Evolutionary conservation across 1,140 invertebrate species (phyloP), one percentile per base, ranked within the genome.

Genomic region (Araneus ventricosus): DNA sequence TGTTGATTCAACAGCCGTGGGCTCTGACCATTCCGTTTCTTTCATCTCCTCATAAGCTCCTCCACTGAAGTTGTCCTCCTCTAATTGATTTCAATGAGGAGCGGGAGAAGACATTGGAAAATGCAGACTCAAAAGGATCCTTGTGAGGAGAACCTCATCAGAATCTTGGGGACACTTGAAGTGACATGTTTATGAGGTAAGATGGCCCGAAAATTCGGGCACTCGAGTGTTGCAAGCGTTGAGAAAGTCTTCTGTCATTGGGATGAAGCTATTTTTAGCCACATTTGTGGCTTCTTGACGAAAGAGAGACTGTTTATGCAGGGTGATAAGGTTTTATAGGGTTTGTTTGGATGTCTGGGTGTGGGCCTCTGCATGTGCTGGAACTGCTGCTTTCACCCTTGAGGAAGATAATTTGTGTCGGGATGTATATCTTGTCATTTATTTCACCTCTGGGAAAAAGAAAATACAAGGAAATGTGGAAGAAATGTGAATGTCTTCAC

Each of bases 111-210:
- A 34, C 30, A 67, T 37, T 37, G 70, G 70, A 75, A 75, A 20
- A 52, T 8, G 27, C 70, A 30, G 17, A 20, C 70, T 34, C 30
- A 37, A 75, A 75, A 37, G 34, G 20, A 20, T 37, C 70, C 30
- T 75, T 75, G 70, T 75, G 10, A 30, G 30, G 17, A 34, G 17
- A 30, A 37, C 70, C 17, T 20, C 30, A 75, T 75, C 70, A 6
- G 27, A 34, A 20, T 75, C 70, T 20, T 20, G 14, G 70, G 70
- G 37, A 22, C 70, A 75, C 70, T 75, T 75, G 27, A 75, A 75
- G 70, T 75, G 70, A 75, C 70, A 75, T 75, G 70, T 75, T 75
- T 75, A 75, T 75, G 70, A 75, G 70, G 70, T 75, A 75, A 75
- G 70, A 75, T 75, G 70, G 70, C 70, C 30, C 70, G 70, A 75